A percentile compares a stretch with the other conserved stretches of the same genome.
Conservation (phyloP, 1,140 invertebrate species). For the Trichomalopsis sarcophagae region DNA sequence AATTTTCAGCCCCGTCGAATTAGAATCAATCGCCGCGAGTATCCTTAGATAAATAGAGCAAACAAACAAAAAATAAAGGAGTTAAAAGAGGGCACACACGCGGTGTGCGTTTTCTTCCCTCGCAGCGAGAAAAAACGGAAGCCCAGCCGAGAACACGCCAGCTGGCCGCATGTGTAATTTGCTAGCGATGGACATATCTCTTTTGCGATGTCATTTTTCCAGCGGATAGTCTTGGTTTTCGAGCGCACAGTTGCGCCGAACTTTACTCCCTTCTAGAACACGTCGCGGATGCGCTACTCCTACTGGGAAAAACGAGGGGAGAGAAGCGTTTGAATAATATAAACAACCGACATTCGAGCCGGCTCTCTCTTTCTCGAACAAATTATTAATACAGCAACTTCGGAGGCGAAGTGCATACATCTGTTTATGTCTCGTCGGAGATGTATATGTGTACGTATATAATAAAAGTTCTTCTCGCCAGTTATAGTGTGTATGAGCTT, state of each 20-base stretch:
- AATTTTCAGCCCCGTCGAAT: not conserved
- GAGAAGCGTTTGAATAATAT: not conserved
- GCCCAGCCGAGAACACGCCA: conserved; percentile 7
- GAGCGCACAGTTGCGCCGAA: no score
- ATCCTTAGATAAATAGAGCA: not conserved
- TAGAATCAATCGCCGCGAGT: no score
- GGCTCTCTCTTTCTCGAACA: no score
- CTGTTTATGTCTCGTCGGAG: no score
- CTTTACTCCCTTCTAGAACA: no score
- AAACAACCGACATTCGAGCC: not conserved
- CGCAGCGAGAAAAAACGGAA: conserved; percentile 41
- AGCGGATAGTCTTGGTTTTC: no score
- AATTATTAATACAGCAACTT: not conserved
- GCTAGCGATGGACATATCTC: conserved; percentile 32
- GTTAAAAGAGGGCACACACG: not conserved
- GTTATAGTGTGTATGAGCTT: no score
- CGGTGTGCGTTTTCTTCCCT: not conserved
- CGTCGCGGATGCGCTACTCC: no score
- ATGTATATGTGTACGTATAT: no score
- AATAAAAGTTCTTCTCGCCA: no score
- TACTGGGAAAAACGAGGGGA: no score
- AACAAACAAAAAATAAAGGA: not conserved
- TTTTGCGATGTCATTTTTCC: conserved; percentile 15
- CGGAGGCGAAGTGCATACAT: not conserved
- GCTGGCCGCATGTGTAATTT: conserved; percentile 42